Conservation (phyloP, 2,888 invertebrate species). For the Callinectes sapidus region DNA sequence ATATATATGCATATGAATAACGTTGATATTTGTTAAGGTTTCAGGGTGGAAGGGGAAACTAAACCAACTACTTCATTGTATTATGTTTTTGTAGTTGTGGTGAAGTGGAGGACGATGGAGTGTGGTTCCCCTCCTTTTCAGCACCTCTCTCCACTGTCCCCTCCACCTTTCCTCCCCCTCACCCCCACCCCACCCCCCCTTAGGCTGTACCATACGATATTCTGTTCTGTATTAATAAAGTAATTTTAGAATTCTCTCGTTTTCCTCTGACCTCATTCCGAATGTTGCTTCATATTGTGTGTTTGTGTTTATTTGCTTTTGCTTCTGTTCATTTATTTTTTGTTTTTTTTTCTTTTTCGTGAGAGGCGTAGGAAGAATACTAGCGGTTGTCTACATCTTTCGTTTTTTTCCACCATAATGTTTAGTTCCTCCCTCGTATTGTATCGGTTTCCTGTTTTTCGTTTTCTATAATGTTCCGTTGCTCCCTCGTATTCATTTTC, state of each 20-base stretch:
- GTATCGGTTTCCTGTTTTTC: no score
- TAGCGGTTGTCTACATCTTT: background rate
- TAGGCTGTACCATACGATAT: conserved; percentile 19
- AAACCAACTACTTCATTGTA: background rate
- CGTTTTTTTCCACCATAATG: background rate
- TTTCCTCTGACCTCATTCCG: background rate
- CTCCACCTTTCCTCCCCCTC: background rate
- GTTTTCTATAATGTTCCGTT: background rate
- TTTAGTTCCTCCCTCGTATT: background rate
- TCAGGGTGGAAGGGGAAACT: background rate
- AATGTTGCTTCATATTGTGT: background rate
- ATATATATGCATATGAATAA: conserved; percentile 46
- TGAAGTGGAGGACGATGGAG: conserved; percentile 7
- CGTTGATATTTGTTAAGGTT: conserved; percentile 26
- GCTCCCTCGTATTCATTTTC: background rate
- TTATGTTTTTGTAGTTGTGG: background rate
- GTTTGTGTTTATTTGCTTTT: background rate
- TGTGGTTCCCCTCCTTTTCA: background rate
- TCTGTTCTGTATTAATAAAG: conserved; percentile 30
- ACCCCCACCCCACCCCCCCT: background rate
- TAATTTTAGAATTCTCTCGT: conserved; percentile 21
- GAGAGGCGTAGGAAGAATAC: background rate
- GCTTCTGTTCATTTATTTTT: background rate
- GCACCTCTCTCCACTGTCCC: background rate
- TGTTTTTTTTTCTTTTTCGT: background rate